Conservation (phyloP, 2,797 vertebrate genomes). For the Myiotriccus ornatus region DNA sequence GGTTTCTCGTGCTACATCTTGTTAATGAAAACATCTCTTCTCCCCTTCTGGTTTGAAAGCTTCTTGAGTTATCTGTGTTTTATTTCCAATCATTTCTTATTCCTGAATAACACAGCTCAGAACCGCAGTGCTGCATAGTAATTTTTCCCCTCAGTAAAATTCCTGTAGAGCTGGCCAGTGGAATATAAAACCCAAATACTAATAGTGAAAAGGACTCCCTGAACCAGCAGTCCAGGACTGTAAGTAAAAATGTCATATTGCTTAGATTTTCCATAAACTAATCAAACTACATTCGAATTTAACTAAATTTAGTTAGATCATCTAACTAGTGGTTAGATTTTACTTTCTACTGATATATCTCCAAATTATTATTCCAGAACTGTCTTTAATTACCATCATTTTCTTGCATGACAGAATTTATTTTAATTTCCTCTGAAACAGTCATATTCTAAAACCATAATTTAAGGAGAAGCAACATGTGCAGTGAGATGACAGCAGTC, state of each 20-base stretch:
- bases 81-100: neutral
- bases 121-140: rapidly evolving
- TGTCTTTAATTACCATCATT: neutral
- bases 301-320: neutral
- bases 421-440: neutral
- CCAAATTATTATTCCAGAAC: neutral
- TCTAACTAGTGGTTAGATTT: neutral
- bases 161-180: neutral
- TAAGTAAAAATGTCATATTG: neutral
- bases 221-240: neutral
- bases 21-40: neutral
- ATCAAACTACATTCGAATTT: neutral
- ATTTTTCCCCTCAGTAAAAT: neutral
- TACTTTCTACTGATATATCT: neutral
- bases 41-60: neutral
- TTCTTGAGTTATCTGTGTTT: neutral
- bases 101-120: neutral
- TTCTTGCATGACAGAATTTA: neutral
- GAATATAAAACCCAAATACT: neutral
- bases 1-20: neutral
- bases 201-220: neutral
- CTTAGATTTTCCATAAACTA: neutral
- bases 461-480: neutral
- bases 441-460: neutral
- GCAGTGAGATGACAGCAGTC: neutral